These are phyloP conservation scores for Peromyscus polionotus DNA, from an alignment of 2,113 vertebrate species.

Conservation along the genomic window DNA sequence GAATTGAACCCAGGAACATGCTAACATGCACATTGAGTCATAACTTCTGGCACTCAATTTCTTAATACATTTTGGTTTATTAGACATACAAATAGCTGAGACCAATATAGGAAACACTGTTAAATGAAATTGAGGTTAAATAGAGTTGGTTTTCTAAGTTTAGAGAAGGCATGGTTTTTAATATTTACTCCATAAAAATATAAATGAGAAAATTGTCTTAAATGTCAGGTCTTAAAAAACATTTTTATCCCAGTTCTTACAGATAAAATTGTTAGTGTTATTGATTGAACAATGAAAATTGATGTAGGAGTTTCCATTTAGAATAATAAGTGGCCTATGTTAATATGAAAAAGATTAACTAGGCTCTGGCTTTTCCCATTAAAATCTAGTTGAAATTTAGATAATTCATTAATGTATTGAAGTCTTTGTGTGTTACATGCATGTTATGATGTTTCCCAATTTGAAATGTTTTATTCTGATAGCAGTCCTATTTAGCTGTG, in stretches of 20 bases:
- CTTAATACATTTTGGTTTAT: neutral
- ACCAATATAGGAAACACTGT: constrained; percentile 16
- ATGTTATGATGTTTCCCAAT: neutral
- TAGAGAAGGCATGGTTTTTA: constrained; percentile 28
- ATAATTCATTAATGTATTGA: neutral
- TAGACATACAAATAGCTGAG: neutral
- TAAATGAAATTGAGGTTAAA: constrained; percentile 17
- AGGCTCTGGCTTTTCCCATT: neutral
- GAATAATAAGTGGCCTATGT: neutral
- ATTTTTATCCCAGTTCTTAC: neutral
- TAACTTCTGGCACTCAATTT: neutral
- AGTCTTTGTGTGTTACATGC: neutral
- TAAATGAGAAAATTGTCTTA: constrained; percentile 22
- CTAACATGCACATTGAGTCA: too few species aligned
- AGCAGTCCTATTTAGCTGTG: neutral
- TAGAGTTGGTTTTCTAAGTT: constrained; percentile 22
- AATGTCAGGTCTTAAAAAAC: neutral
- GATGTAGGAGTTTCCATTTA: neutral
- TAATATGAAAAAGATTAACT: neutral
- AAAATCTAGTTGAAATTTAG: neutral
- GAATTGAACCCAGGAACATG: neutral
- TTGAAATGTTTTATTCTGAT: neutral
- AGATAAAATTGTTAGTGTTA: neutral
- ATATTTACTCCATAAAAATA: neutral
- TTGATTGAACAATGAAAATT: neutral